Evolutionary conservation across 2,797 vertebrate genomes (phyloP), one percentile per base, ranked within the genome.

Genomic region (Choloepus didactylus): DNA sequence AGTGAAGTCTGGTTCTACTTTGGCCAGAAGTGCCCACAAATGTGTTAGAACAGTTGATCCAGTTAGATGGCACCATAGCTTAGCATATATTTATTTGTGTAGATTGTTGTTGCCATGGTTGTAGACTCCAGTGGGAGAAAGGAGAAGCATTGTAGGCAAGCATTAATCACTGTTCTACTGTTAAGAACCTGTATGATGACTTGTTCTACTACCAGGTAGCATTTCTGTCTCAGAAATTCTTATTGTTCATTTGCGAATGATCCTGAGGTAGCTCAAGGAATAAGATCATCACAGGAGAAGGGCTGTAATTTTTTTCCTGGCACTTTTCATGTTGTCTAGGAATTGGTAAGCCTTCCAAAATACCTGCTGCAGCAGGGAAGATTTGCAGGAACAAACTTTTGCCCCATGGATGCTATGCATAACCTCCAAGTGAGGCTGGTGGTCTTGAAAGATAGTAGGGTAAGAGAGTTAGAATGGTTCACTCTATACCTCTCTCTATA

Each of bases 31-130:
- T 51, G 16, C 29, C 67, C 41, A 49, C 80, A 59, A 44, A 46
- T 97, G 23, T 72, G 89, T 91, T 84, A 84, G 49, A 95, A 93
- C 60, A 91, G 8, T 67, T 81, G 77, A 90, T 9, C 2, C 64
- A 67, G 19, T 83, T 72, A 72, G 59, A 19, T 81, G 31, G 29
- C 46, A 23, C 80, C 11, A 76, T 75, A 84, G 38, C 31, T 35
- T 75, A 66, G 29, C 27, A n/a, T 67, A 10, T 70, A 59, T 93
- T 92, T 35, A 19, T 15, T 60, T 95, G 16, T 60, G 3, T 59
- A 56, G 31, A 41, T 93, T 51, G 80, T 83, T 91, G 23, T 44
- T 93, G n/a, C 77, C 25, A 69, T 95, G 80, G 51, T 49, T 81
- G 1, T 96, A 81, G 25, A 54, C 9, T 62, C 72, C 69, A 46